Evolutionary conservation across 2,797 vertebrate genomes (phyloP), one percentile per base, ranked within the genome.

Genomic region (Perodicticus potto): DNA sequence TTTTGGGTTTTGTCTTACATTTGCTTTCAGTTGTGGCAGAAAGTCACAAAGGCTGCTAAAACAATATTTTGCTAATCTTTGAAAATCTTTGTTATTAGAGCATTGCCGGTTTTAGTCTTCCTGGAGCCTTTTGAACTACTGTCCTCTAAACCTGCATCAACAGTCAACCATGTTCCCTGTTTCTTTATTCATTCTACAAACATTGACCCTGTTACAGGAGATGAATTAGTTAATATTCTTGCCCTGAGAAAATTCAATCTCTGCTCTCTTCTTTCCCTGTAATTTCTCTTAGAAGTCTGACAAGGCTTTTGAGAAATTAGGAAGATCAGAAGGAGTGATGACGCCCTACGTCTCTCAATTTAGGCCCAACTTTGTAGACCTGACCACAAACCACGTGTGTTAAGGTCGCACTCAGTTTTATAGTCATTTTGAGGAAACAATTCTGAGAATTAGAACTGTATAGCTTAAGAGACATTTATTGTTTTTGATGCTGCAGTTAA

Each of bases 401-500:
- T 84, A 84, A 88, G 77, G 29, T 19, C 27, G 32, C 27, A 19
- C 23, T 93, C 32, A 55, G 70, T 82, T 86, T 87, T 32, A 27
- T 34, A 53, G 73, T 84, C 32, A 59, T 25, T 57, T 77, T 94
- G 90, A 92, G 88, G 88, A 91, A 95, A 80, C 34, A 97, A 32
- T 96, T 95, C 96, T 95, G 84, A 96, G 89, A 96, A 94, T 65
- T 49, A 86, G 65, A 8, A 43, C 59, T 13, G 11, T 74, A 40
- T 7, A 76, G 14, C 40, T 89, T 80, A 70, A 87, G 86, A 96
- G 85, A 45, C 0, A 1, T 27, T 37, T 74, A 67, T 27, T 73
- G 61, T 57, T 92, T 96, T 49, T 53, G 59, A 95, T 84, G n/a
- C 14, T 86, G 89, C 74, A 90, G 88, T 88, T 92, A 95, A 83